Conservation (phyloP, 1,140 invertebrate genomes). For the Mya arenaria region DNA sequence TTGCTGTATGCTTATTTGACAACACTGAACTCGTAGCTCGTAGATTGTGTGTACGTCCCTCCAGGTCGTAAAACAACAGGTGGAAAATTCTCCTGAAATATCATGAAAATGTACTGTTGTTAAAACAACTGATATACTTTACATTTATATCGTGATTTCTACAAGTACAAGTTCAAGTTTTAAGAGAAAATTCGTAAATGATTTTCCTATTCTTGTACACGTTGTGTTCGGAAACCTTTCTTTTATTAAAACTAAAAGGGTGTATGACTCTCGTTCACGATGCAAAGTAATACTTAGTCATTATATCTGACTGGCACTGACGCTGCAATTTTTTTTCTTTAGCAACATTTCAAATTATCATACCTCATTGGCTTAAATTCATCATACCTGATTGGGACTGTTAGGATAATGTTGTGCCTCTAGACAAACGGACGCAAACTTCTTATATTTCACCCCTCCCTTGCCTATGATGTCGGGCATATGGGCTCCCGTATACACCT, state of each 20-base stretch:
- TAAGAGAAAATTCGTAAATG: not conserved
- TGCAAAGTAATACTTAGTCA: not conserved
- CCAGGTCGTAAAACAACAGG: conserved; percentile 88
- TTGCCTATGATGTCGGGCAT: conserved; percentile 85
- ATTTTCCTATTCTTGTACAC: not conserved
- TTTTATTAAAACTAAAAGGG: not conserved
- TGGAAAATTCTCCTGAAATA: conserved; percentile 87
- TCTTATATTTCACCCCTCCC: conserved; percentile 86
- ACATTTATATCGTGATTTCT: not conserved
- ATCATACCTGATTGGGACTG: conserved; percentile 89
- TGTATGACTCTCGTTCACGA: not conserved
- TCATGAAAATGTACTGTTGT: conserved; percentile 19
- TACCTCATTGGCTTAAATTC: not conserved
- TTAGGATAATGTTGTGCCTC: conserved; percentile 97
- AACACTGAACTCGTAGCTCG: conserved; percentile 81
- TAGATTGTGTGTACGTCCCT: conserved; percentile 85
- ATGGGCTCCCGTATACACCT: conserved; percentile 93
- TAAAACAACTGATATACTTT: not conserved
- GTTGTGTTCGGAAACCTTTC: not conserved
- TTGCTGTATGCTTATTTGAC: not conserved
- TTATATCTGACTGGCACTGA: not conserved
- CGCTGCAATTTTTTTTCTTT: too few relatives aligned
- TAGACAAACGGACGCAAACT: conserved; percentile 92
- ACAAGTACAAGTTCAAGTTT: not conserved
- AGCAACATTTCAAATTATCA: too few relatives aligned